Evolutionary conservation across 1,140 invertebrate species (phyloP), one percentile per base, ranked within the genome.

Genomic region (Tetragnatha versicolor): DNA sequence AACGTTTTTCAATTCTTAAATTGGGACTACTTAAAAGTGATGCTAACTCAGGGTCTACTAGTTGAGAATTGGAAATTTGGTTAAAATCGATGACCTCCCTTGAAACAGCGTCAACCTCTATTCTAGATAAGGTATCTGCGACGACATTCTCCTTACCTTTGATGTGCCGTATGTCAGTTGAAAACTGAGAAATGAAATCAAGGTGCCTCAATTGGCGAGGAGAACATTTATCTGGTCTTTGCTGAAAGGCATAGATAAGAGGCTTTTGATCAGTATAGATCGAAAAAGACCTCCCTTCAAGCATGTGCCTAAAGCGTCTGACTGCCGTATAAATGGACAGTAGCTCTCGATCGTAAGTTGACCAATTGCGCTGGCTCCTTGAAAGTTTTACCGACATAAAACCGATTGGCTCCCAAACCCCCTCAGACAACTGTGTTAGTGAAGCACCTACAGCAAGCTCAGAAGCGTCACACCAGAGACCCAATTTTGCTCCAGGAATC

Each of bases 341-440:
- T 1, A 89, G 79, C 81, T 89, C 87, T 6, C 85, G 69, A 73
- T 87, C 86, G 81, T 85, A 88, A 2, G 85, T 82, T 12, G 82
- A 82, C 51, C 87, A 87, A 31, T 84, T 84, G 22, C 72, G 45
- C 81, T 88, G 81, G 0, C 83, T 61, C 20, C 80, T 42, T 6
- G 49, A 82, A 0, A 87, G 65, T 73, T 86, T 86, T 58, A 82
- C 84, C 10, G 85, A 86, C 60, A 86, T 86, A 73, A 86, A 87
- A 25, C 82, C 84, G 0, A 86, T 60, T 2, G 85, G 86, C 83
- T 84, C 33, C 29, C 31, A 60, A 7, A 3, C n/a, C 2, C 27
- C 17, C 5, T 33, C 37, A 5, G 17, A 4, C 1, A 58, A 1
- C 27, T 78, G 42, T 33, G 29, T 58, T 20, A 42, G 47, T 9